Evolutionary conservation across 2,797 vertebrate species (phyloP).

Genomic region (Spheniscus humboldti): DNA sequence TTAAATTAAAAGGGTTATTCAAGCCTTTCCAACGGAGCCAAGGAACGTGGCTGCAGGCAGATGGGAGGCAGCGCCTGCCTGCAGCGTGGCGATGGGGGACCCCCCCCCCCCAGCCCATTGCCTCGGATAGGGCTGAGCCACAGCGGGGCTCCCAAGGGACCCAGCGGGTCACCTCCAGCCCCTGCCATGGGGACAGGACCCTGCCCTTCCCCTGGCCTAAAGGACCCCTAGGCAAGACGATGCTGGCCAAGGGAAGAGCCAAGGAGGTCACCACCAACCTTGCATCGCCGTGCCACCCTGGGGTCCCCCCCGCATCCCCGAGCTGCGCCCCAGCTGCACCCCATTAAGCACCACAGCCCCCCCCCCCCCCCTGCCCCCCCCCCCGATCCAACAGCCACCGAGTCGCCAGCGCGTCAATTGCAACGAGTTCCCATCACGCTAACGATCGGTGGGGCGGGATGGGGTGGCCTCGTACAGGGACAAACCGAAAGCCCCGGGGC

Average conservation of each 20-base stretch:
- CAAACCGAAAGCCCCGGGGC: rapidly evolving
- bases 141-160: neutral
- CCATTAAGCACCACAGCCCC: neutral
- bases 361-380: neutral
- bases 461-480: neutral
- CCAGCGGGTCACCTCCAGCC: neutral
- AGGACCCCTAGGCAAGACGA: rapidly evolving
- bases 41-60: neutral
- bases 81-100: rapidly evolving
- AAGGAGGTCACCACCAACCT: neutral
- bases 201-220: neutral
- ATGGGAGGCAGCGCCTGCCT: neutral
- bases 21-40: neutral
- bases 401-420: rapidly evolving
- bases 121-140: rapidly evolving
- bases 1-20: constrained; percentile 24
- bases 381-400: rapidly evolving
- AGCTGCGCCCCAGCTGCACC: neutral
- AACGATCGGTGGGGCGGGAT: rapidly evolving
- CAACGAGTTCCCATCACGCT: rapidly evolving
- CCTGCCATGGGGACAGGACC: neutral
- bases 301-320: rapidly evolving
- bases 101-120: neutral
- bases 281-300: neutral
- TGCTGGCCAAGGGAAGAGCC: neutral